Percentiles rank a stretch among this genome's conserved stretches.
phyloP scores from a whole-genome alignment of 2,797 vertebrate species.

The Schizopygopsis malacanthus region DNA sequence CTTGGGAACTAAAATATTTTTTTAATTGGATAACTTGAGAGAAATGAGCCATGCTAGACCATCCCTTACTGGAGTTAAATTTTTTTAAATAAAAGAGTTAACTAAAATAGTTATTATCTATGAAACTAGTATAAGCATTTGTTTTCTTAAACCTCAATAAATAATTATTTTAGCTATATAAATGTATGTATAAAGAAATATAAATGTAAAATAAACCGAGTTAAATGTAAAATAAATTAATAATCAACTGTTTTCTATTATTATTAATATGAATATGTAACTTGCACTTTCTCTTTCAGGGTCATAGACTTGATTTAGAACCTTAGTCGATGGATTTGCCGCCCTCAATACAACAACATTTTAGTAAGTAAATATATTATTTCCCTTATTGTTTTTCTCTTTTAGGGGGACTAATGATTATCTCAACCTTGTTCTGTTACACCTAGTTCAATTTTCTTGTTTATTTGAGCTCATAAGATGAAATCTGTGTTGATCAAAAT shows the following conservation, averaged over 20 bases:
- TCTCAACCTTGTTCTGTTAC: not conserved
- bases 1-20: not conserved
- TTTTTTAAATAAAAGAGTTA: not conserved
- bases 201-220: not conserved
- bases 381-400: constrained; percentile 13
- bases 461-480: not conserved
- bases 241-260: not conserved
- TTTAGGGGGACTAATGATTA: not conserved
- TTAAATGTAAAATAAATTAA: not conserved
- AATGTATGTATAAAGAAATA: not conserved
- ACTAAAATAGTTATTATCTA: not conserved
- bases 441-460: not conserved
- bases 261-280: constrained; percentile 1
- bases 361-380: constrained; percentile 71
- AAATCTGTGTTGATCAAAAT: constrained; percentile 9
- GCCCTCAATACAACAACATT: constrained; percentile 74
- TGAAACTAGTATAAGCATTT: not conserved
- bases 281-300: constrained; percentile 69
- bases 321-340: constrained; percentile 80
- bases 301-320: constrained; percentile 68
- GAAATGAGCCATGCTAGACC: not conserved
- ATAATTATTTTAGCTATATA: not conserved
- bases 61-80: not conserved
- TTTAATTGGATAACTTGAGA: too few species aligned
- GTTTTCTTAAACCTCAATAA: too few species aligned